Conservation (phyloP, 2,113 vertebrate species). For the Lanius collurio region DNA sequence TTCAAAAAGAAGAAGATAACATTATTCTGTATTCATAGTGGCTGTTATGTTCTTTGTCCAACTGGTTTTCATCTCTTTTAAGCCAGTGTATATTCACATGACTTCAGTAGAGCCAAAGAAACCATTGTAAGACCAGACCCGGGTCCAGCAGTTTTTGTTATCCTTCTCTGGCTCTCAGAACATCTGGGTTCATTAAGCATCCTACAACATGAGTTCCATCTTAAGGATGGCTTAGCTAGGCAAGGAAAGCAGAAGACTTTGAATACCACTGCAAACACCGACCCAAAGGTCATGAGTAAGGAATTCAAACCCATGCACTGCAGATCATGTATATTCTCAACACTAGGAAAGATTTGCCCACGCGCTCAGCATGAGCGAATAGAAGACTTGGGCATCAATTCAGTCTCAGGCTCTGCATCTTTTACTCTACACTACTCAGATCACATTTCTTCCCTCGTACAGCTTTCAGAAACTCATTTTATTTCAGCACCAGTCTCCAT, state of each 20-base stretch:
- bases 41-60: background rate
- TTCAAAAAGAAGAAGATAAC: background rate
- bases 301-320: background rate
- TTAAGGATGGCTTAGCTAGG: background rate
- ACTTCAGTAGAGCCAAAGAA: background rate
- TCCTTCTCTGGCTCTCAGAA: background rate
- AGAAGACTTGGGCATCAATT: background rate
- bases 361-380: fast-evolving
- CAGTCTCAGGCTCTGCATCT: background rate
- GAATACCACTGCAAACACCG: background rate
- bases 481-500: background rate
- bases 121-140: background rate
- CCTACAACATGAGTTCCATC: background rate
- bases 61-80: background rate
- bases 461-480: background rate
- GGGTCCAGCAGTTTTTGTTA: fast-evolving
- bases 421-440: background rate
- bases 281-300: background rate
- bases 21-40: background rate
- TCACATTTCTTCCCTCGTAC: background rate
- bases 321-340: background rate
- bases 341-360: background rate
- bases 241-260: background rate
- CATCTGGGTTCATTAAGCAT: background rate
- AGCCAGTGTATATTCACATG: background rate